Evolutionary conservation across 2,888 invertebrate species (phyloP).

Genomic region (Pyrrhia umbra): DNA sequence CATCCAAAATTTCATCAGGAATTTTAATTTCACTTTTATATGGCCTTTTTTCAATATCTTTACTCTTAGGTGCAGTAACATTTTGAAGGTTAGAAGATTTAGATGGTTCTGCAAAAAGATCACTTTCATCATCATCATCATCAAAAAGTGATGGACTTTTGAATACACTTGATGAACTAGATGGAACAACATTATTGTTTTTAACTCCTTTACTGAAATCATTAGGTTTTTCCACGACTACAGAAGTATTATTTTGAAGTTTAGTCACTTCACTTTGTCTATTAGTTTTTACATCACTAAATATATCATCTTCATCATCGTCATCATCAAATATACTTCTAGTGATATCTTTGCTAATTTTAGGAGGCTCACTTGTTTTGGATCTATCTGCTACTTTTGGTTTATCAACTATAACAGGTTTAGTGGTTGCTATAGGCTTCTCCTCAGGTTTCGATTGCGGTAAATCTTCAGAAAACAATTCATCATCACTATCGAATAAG

Average conservation of each 20-base stretch:
- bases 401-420: slow-evolving; percentile 11
- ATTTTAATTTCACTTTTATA: slow-evolving; percentile 3
- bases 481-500: slow-evolving; percentile 76
- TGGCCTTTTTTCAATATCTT: background rate
- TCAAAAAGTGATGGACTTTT: slow-evolving; percentile 74
- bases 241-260: slow-evolving; percentile 41
- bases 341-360: slow-evolving; percentile 41
- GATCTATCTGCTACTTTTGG: slow-evolving; percentile 23
- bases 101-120: slow-evolving; percentile 57
- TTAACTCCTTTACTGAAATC: slow-evolving; percentile 16
- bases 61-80: slow-evolving; percentile 5
- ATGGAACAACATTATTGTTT: slow-evolving; percentile 11
- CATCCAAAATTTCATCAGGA: background rate
- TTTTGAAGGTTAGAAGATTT: slow-evolving; percentile 18
- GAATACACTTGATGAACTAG: slow-evolving; percentile 39
- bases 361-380: slow-evolving; percentile 36
- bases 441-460: slow-evolving; percentile 27
- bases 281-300: slow-evolving; percentile 60
- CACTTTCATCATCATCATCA: slow-evolving; percentile 71
- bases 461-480: slow-evolving; percentile 62
- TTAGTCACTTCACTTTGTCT: slow-evolving; percentile 20
- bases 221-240: slow-evolving; percentile 22
- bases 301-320: slow-evolving; percentile 72
- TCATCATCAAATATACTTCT: slow-evolving; percentile 73
- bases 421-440: slow-evolving; percentile 11